Percentiles rank a stretch among this genome's conserved stretches.
These are phyloP conservation scores for Beroe ovata DNA, from an alignment of 37 sponge, comb jelly and placozoan genomes.

Conservation along the genomic window DNA sequence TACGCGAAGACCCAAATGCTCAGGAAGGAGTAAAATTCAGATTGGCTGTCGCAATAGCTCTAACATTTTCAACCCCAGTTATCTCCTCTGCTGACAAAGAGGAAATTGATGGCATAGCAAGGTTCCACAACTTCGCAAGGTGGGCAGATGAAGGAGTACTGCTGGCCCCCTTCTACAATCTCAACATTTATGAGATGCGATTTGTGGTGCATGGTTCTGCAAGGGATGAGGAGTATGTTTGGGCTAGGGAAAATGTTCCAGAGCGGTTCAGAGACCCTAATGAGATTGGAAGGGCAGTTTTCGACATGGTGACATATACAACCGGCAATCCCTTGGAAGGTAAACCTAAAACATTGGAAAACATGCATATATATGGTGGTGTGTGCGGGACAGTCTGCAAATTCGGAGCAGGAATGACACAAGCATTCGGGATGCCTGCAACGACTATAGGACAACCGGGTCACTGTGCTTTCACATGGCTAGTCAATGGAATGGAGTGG, in stretches of 20 bases:
- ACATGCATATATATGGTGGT: background rate
- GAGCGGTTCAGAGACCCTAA: background rate
- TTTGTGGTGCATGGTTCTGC: background rate
- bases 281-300: background rate
- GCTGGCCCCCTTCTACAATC: background rate
- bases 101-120: background rate
- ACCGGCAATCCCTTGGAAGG: background rate
- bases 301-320: background rate
- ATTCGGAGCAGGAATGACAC: background rate
- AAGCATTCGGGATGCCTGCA: background rate
- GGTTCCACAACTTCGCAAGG: background rate
- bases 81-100: background rate
- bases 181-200: background rate
- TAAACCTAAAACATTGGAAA: background rate
- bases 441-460: background rate
- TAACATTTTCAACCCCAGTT: background rate
- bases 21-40: background rate
- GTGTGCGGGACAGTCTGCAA: background rate
- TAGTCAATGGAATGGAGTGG: background rate
- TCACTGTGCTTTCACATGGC: conserved; percentile 21
- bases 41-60: background rate
- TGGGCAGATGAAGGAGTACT: background rate
- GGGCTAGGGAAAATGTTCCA: background rate
- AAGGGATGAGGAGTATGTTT: background rate
- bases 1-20: background rate